These are phyloP conservation scores for Myiotriccus ornatus DNA, from an alignment of 2,797 vertebrate genomes.

Conservation along the genomic window DNA sequence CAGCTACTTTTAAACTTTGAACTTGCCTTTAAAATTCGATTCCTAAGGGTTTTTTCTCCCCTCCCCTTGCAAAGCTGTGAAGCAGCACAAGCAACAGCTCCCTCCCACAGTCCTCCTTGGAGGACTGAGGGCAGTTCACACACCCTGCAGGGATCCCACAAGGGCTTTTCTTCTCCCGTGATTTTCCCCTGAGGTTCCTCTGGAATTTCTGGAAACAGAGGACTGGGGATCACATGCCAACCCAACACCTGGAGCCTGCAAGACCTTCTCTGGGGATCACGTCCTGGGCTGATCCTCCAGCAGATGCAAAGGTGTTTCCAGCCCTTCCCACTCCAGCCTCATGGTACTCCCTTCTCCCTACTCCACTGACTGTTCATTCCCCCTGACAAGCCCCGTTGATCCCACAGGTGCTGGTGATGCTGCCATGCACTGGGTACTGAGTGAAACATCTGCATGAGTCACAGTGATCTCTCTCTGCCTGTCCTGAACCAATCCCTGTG, in stretches of 20 bases:
- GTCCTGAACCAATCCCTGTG: neutral
- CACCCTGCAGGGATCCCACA: neutral
- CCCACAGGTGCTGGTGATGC: rapidly evolving
- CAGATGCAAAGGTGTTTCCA: neutral
- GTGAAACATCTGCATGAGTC: neutral
- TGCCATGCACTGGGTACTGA: neutral
- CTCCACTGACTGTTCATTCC: neutral
- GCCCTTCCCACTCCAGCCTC: neutral
- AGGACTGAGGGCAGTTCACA: neutral
- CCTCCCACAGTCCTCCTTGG: neutral
- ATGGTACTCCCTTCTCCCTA: neutral
- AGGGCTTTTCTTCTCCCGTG: neutral
- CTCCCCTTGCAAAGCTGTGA: neutral
- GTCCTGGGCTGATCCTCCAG: neutral
- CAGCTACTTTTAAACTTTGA: neutral
- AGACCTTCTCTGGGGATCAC: neutral
- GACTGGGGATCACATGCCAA: neutral
- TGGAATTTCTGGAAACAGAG: neutral
- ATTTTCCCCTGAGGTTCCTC: rapidly evolving
- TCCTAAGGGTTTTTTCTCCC: neutral
- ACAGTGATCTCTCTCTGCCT: neutral
- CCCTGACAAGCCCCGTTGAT: rapidly evolving
- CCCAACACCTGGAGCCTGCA: neutral
- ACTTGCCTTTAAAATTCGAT: slow-evolving; percentile 4
- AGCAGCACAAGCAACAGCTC: neutral